Conservation (phyloP, 1,140 invertebrate species). For the Drosophila tristis region DNA sequence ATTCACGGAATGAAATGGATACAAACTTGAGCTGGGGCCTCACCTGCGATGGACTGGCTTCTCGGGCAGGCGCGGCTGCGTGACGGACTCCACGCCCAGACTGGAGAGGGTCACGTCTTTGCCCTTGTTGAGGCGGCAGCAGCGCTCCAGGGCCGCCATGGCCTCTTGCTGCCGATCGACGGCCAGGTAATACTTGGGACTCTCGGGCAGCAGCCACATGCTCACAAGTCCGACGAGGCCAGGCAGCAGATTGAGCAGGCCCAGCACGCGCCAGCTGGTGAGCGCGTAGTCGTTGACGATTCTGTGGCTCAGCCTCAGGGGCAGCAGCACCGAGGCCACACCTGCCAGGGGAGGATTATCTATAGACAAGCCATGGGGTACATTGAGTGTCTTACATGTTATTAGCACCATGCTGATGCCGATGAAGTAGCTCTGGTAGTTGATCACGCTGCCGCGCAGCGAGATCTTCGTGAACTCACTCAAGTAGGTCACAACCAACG, state of each 20-base stretch:
- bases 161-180: conserved; percentile 19
- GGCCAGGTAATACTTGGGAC: conserved; percentile 55
- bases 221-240: conserved; percentile 7
- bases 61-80: conserved; percentile 16
- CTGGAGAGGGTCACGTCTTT: conserved; percentile 30
- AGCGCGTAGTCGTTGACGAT: background rate
- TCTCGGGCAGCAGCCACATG: conserved; percentile 39
- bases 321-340: conserved; percentile 16
- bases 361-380: background rate
- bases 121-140: conserved; percentile 52
- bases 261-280: conserved; percentile 36
- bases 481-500: conserved; percentile 33
- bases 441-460: conserved; percentile 44
- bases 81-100: conserved; percentile 31
- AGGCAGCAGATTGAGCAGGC: conserved; percentile 18
- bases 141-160: conserved; percentile 24
- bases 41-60: background rate
- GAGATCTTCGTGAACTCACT: conserved; percentile 44
- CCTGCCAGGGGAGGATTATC: conserved; percentile 3
- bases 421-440: conserved; percentile 25
- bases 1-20: background rate
- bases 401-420: conserved; percentile 43
- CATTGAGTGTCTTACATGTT: conserved; percentile 26
- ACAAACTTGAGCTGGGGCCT: background rate
- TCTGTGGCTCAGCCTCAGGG: background rate